Evolutionary conservation across 2,888 invertebrate genomes (phyloP).

Genomic region (Nephrocerus scutellatus): DNA sequence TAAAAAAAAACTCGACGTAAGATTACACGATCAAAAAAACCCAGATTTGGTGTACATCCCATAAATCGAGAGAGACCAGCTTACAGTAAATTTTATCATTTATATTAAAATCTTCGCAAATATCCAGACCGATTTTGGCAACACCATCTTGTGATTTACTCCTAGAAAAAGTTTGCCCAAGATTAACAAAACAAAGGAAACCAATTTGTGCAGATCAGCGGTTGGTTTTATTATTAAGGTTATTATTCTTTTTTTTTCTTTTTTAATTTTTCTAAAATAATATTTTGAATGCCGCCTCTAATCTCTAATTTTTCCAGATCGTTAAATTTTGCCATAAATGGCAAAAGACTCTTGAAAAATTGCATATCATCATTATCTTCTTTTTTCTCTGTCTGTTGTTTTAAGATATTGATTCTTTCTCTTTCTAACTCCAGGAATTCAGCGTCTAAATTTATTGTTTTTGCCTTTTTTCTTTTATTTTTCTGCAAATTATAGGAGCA

Average conservation of each 20-base stretch:
- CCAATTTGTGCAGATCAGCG: too few species aligned
- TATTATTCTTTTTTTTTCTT: too few species aligned
- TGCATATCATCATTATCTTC: slow-evolving; percentile 9
- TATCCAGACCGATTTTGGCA: too few species aligned
- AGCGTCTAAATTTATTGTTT: slow-evolving; percentile 2
- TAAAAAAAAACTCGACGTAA: too few species aligned
- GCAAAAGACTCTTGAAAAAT: slow-evolving; percentile 13
- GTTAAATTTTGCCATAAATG: slow-evolving; percentile 9
- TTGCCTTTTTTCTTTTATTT: slow-evolving; percentile 1
- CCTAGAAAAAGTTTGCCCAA: too few species aligned
- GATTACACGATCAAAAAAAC: background rate
- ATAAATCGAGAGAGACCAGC: slow-evolving; percentile 3
- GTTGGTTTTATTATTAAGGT: too few species aligned
- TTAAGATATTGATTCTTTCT: too few species aligned
- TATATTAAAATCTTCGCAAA: slow-evolving; percentile 2
- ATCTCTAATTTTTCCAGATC: slow-evolving; percentile 11
- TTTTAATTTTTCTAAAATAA: slow-evolving; percentile 5
- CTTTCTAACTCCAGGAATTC: slow-evolving; percentile 2
- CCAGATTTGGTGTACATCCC: background rate
- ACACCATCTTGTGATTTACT: too few species aligned
- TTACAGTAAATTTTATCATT: background rate
- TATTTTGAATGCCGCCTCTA: slow-evolving; percentile 7
- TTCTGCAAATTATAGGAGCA: slow-evolving; percentile 2
- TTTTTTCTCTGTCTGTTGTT: too few species aligned
- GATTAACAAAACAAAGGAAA: too few species aligned